Base-by-base conservation (phyloP, 2,797 vertebrate species). In the Hybognathus amarus region DNA sequence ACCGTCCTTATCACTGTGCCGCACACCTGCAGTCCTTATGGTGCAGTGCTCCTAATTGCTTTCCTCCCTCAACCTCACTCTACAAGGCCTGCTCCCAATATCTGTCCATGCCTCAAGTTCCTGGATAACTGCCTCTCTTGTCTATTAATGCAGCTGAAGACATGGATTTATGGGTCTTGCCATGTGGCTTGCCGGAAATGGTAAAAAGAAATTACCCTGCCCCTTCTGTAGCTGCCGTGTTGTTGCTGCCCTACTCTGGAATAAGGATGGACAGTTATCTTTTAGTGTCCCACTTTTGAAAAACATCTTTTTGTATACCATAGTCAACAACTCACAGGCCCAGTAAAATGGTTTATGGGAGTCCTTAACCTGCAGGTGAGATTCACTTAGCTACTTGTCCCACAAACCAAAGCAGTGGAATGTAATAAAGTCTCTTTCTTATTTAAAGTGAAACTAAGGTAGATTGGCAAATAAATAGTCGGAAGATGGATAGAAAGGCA, bases 21-120 rank as follows among this genome's bases (percentile, higher is more conserved):
- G 90, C 94, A 95, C 92, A 94, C 93, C 94, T 95, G 93, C 93
- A 91, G 93, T 95, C 94, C 95, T 93, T 87, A 91, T 91, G 94
- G 93, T 91, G 86, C 91, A 90, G 90, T 89, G 89, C 85, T 90
- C 92, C 95, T 96, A 96, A 97, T 97, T 97, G 93, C 91, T 86
- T 92, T 87, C 85, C 82, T 52, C 33, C 79, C 68, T 86, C 82
- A 77, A 5, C 54, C 40, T 79, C 82, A 79, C 69, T 50, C 30
- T 88, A 73, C 83, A 87, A 82, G 85, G 86, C 87, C 88, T 78
- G 84, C 88, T 86, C 90, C 94, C 93, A 89, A 90, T 93, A 93
- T 96, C 94, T 96, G 92, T 93, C 93, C 95, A 91, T 91, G 89
- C 92, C 93, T 92, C 90, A 93, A 94, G 93, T 96, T 94, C 88